Conservation (phyloP, 2,113 vertebrate species). For the Barnardius zonarius region DNA sequence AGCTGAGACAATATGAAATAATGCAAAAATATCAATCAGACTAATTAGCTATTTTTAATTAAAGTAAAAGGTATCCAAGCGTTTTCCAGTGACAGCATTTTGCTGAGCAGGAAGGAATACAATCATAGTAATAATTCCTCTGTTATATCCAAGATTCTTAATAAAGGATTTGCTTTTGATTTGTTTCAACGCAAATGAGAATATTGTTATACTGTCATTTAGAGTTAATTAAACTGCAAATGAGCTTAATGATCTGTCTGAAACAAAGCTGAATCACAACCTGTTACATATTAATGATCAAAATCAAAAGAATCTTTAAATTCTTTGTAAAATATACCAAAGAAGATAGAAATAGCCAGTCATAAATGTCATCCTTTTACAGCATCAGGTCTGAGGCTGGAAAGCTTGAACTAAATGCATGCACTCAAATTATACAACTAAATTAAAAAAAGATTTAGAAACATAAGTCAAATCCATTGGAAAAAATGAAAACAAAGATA, state of each 20-base stretch:
- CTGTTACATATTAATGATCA: background rate
- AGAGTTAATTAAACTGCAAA: conserved; percentile 57
- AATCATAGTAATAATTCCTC: background rate
- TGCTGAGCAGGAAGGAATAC: background rate
- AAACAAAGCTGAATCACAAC: conserved; percentile 41
- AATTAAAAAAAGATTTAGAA: background rate
- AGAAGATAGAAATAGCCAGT: background rate
- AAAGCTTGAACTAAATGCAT: background rate
- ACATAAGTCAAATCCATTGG: background rate
- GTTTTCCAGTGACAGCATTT: background rate
- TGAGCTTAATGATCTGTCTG: conserved; percentile 39
- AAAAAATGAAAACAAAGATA: background rate
- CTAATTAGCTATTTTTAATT: background rate
- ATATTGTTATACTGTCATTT: conserved; percentile 38
- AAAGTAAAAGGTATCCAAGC: background rate
- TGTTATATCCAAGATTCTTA: conserved; percentile 1
- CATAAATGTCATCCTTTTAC: background rate
- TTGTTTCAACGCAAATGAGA: conserved; percentile 33
- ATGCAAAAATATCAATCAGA: background rate
- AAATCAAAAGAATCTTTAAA: conserved; percentile 1
- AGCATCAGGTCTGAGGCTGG: background rate
- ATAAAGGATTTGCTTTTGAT: conserved; percentile 11
- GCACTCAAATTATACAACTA: background rate
- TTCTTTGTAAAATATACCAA: background rate
- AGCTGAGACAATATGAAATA: background rate